A percentile compares a stretch with the other conserved stretches of the same genome.
Evolutionary conservation across 2,113 vertebrate genomes (phyloP).

Genomic region (Podarcis cretensis): DNA sequence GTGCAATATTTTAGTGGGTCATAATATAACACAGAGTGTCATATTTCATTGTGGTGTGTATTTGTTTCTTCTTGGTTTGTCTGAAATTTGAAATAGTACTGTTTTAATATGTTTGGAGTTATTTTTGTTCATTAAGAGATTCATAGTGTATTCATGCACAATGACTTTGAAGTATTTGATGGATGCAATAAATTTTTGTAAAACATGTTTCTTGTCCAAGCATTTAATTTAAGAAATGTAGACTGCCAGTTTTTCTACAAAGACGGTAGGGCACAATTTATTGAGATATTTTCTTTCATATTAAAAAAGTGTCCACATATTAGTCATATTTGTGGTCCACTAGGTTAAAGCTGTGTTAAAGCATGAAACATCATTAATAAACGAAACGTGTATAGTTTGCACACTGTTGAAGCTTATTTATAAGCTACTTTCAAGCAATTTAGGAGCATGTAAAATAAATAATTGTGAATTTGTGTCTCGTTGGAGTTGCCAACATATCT

Average conservation of each 20-base stretch:
- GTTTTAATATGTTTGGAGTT: conserved; percentile 74
- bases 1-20: conserved; percentile 67
- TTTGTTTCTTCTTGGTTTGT: conserved; percentile 71
- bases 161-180: conserved; percentile 77
- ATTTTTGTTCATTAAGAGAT: conserved; percentile 75
- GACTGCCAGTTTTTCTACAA: conserved; percentile 43
- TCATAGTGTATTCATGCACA: conserved; percentile 77
- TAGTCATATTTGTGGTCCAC: not conserved
- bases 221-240: conserved; percentile 78
- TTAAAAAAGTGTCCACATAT: not conserved
- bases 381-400: conserved; percentile 25
- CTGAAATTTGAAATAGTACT: conserved; percentile 71
- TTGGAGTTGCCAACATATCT: not conserved
- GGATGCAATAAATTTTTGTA: conserved; percentile 81
- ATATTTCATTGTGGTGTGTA: conserved; percentile 77
- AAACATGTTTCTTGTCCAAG: conserved; percentile 80
- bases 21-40: conserved; percentile 70
- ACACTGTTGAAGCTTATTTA: not conserved
- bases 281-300: not conserved
- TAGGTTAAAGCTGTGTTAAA: conserved; percentile 22
- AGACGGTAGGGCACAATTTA: conserved; percentile 31
- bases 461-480: conserved; percentile 23
- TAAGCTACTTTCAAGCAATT: conserved; percentile 30
- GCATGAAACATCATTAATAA: not conserved
- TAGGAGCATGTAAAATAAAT: conserved; percentile 33